Evolutionary conservation across 2,797 vertebrate species (phyloP), one percentile per base, ranked within the genome.

Genomic region (Sebastes steindachneri): DNA sequence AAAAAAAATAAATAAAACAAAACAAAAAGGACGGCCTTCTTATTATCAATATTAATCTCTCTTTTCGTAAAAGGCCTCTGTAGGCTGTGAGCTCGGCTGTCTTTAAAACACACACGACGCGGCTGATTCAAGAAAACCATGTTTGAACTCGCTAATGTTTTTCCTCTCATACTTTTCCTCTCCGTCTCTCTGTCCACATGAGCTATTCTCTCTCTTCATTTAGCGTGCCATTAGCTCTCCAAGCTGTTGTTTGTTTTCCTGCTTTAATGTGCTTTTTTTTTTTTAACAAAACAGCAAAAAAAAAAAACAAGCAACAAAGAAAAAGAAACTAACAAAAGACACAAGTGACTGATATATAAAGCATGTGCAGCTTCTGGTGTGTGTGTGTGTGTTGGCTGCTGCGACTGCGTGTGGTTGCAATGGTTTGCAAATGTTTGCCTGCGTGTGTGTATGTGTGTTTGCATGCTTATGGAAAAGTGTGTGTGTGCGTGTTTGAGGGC

Each of bases 11-110:
- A 45, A 75, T 29, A 69, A 69, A 85, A 79, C 54, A 41, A 82
- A 86, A 88, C 74, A 88, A 84, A 93, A 88, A 88, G 85, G 83
- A 74, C 55, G 77, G 83, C 87, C 89, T 88, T 84, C 82, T 88
- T 92, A 93, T 93, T 92, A 93, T 93, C 92, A 93, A 85, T 93
- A 93, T 91, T 90, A 93, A 94, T 95, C 93, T 93, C 88, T 82
- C 77, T 86, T 86, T 93, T 92, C 92, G 92, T 92, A 93, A 86
- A 82, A 15, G 83, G 88, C 90, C 92, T 93, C 93, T 93, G 92
- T 90, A 82, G 91, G 68, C 85, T 89, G 62, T 78, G 85, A 89
- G 84, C 83, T 87, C 35, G 23, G 75, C 71, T 80, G 80, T 77
- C 84, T 84, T 86, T 79, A 79, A 84, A 85, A 83, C 79, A 87